Evolutionary conservation across 2,888 invertebrate species (phyloP), one percentile per base, ranked within the genome.

Genomic region (Octonoba sinensis): DNA sequence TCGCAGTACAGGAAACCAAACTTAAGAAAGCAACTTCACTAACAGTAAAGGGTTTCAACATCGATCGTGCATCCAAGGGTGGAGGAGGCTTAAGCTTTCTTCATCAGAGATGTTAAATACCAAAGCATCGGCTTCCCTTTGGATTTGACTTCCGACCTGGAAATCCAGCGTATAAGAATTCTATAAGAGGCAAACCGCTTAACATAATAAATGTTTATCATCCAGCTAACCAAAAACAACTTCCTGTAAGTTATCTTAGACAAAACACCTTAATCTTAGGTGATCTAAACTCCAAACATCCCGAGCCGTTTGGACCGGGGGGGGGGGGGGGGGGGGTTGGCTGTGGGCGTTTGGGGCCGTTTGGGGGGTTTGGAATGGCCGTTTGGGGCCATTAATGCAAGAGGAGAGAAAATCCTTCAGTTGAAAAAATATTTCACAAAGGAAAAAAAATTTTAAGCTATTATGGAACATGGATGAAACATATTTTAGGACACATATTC

Each of bases 151-250:
- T 65, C 57, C 16, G 57, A 65, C 49, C 56, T 65, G 16, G 22
- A 65, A 46, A 57, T 66, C 20, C 65, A 74, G 57, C 57, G 47
- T 18, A 74, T 66, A 4, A 15, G n/a, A 22, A 57, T 66, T 24
- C 47, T 18, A 54, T 36, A 57, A 57, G 57, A 66, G 66, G 57
- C 24, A 59, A 49, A 49, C 47, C 22, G 8, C 20, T 60, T 22
- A 46, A 71, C 47, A 71, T 71, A n/a, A 44, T 46, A 16, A 71
- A 71, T 59, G 27, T 72, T 49, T 72, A 72, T 60, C 72, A 72
- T 36, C 72, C 62, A n/a, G 62, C 62, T 2, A 72, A 72, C 18
- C 18, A 4, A 22, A 49, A 62, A 2, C 60, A 62, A 51, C 62
- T 72, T 13, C 51, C 60, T n/a, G n/a, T 8, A 44, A n/a, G 16